Percentiles rank a stretch among this genome's conserved stretches.
Conservation (phyloP, 1,140 invertebrate species). For the Heliconius hermathena region DNA sequence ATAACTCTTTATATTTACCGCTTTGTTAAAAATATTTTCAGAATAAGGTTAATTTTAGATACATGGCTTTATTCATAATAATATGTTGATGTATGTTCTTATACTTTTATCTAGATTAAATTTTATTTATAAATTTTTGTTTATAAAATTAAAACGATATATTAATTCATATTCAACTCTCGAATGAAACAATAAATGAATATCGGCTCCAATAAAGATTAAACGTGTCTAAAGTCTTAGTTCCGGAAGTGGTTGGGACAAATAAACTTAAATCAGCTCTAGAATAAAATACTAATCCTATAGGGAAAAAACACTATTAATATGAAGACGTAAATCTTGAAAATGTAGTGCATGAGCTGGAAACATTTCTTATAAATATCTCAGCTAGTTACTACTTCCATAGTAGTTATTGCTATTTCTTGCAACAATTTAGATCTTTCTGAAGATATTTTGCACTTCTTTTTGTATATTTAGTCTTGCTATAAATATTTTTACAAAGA, state of each 20-base stretch:
- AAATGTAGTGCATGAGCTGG: neutral
- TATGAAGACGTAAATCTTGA: neutral
- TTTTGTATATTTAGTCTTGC: too few relatives aligned
- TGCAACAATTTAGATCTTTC: constrained; percentile 8
- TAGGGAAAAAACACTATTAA: neutral
- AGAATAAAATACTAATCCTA: too few relatives aligned
- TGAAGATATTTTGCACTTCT: constrained; percentile 9
- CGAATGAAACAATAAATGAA: too few relatives aligned
- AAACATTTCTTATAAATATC: constrained; percentile 13
- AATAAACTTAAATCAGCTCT: too few relatives aligned
- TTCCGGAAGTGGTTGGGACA: too few relatives aligned
- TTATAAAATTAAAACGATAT: neutral
- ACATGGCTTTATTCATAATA: constrained; percentile 1
- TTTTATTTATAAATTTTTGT: neutral
- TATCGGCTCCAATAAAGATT: neutral
- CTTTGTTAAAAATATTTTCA: too few relatives aligned
- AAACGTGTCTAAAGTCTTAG: neutral
- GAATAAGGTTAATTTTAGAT: neutral
- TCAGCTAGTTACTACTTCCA: neutral
- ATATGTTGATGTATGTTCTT: neutral
- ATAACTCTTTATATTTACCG: neutral
- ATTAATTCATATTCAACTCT: too few relatives aligned
- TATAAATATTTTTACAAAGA: too few relatives aligned
- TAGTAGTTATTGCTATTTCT: neutral
- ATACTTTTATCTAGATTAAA: neutral